Evolutionary conservation across 2,113 vertebrate genomes (phyloP), one percentile per base, ranked within the genome.

Genomic region (Lagopus muta): DNA sequence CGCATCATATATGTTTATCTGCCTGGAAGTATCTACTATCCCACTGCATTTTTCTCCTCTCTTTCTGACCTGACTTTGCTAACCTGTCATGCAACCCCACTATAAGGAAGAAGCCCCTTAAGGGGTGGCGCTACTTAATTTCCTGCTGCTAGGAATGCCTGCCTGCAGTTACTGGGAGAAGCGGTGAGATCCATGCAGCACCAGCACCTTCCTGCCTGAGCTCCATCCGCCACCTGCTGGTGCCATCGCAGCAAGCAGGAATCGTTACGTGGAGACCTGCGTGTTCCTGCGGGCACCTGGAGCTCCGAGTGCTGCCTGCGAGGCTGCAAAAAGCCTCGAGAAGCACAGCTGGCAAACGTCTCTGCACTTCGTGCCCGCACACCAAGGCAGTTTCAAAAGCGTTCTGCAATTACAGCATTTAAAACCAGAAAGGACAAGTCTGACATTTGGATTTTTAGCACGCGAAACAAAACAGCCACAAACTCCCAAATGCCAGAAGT

Each of bases 201-300:
- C 15, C 0, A 6, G 43, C 20, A 4, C 7, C 72, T 75, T 6
- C 16, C 8, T 84, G 66, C 62, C 82, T 86, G 82, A 79, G 60
- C 42, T 88, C 34, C 70, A 15, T 73, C 50, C 94, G 97, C 96
- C 95, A 70, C 66, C 97, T 96, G 88, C 28, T 88, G 97, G 95
- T 47, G 15, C 10, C 14, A 1, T 4, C 28, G 2, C 13, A 34
- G 43, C 21, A 8, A 84, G 75, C 57, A n/a, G 47, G 14, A 36
- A 2, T 4, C 9, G 22, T 2, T 11, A 2, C 6, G 14, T 40
- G 2, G 36, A 34, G 58, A 50, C 11, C 15, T 3, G 34, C 12
- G 2, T 0, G 1, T 10, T 14, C 17, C 55, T n/a, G 1, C 8
- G 12, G n/a, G 52, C 14, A 5, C 30, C 16, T 5, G 69, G 17